Evolutionary conservation across 2,113 vertebrate genomes (phyloP), one percentile per base, ranked within the genome.

Genomic region (Rhinolophus sinicus): DNA sequence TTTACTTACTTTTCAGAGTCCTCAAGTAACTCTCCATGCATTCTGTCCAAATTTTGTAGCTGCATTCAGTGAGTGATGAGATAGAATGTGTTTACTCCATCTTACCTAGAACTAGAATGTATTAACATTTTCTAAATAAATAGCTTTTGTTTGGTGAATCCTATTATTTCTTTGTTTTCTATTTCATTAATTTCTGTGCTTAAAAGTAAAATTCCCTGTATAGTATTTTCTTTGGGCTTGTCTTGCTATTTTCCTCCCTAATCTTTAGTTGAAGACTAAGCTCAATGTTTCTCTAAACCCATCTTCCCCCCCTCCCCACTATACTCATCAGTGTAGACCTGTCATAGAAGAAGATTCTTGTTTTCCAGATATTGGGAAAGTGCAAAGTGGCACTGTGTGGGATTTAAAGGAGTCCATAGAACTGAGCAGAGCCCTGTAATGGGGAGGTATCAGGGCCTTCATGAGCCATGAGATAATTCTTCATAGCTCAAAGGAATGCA

Each of bases 101-200:
- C 35, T 94, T 82, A 50, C 26, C 44, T 77, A 80, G 84, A 82
- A 76, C 21, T 52, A 70, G 44, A 83, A 50, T 35, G 6, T 33
- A 33, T 8, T 73, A 9, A n/a, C 60, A 8, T 88, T 94, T 95
- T 84, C 40, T 15, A 84, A 90, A 67, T 22, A 92, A 88, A 54
- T 18, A 52, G 38, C 2, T 93, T 87, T 90, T 30, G 30, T 72
- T 93, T 82, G 33, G 80, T 80, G 50, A 77, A 67, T 58, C 65
- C 30, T 93, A 38, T 87, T 97, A 47, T 96, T 81, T 93, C 77
- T 88, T 84, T 56, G 24, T 70, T 90, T 94, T 88, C 56, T 88
- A n/a, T 44, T 86, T 93, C 30, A 77, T 84, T 96, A 47, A 70
- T 85, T 77, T 89, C 50, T 90, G 33, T 89, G n/a, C 54, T 70